Evolutionary conservation across 2,113 vertebrate species (phyloP), one percentile per base, ranked within the genome.

Genomic region (Halichoeres trimaculatus): DNA sequence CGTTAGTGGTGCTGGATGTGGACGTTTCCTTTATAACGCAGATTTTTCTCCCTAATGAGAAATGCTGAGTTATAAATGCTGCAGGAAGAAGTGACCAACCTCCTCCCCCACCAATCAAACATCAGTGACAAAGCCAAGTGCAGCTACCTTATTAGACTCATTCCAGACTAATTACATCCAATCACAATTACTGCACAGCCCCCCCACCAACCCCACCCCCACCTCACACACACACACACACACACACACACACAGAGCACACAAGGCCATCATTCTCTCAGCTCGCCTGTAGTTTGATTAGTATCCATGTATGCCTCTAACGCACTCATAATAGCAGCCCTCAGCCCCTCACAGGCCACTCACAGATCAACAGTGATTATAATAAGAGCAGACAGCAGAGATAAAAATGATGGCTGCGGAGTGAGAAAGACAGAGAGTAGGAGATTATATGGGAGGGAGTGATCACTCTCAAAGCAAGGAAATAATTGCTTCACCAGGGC

Each of bases 361-460:
- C 76, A 85, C 85, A 88, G 86, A 90, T 88, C 88, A 91, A 85
- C 88, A 78, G 80, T 86, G 87, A 91, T 88, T 87, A 86, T 87
- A 91, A 91, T 80, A 88, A 78, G 83, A 85, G 72, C 64, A 84
- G 90, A 91, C 86, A 81, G 83, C 78, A 70, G 77, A 85, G 83
- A 89, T 89, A 84, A 82, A 89, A 88, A 80, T 84, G 78, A 87
- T 83, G 84, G 56, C 81, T 65, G 24, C 66, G 80, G 87, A 88
- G 86, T 76, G 73, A 76, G 81, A 68, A 69, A 73, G 86, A 85
- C 67, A 80, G 83, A 76, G 82, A 82, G 76, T 77, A 83, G 72
- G 80, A 84, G 84, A 91, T 89, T 88, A 70, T 72, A 87, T 76
- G 78, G 59, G 66, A 71, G 85, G 84, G 80, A 73, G 77, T 59